These are phyloP conservation scores for Pissodes strobi DNA, from an alignment of 1,140 invertebrate species.

Conservation along the genomic window DNA sequence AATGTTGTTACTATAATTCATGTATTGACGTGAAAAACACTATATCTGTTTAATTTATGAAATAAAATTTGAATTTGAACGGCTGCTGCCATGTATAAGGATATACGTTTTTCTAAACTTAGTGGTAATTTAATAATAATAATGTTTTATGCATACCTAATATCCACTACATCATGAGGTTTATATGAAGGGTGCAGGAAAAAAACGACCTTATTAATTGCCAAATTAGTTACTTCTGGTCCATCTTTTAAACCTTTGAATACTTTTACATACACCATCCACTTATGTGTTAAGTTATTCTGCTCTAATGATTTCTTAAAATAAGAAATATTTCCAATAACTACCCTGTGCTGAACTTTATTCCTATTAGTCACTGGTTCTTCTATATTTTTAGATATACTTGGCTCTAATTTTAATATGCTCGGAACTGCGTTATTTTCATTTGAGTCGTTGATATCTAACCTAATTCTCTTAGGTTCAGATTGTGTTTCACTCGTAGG, in stretches of 20 bases:
- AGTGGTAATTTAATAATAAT: too few species aligned
- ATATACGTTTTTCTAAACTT: too few species aligned
- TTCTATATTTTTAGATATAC: constrained; percentile 9
- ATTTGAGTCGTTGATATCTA: constrained; percentile 23
- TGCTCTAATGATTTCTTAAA: constrained; percentile 74
- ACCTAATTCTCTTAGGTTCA: constrained; percentile 41
- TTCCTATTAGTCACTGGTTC: constrained; percentile 41
- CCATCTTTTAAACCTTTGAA: constrained; percentile 64
- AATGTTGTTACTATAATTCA: too few species aligned
- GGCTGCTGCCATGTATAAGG: too few species aligned
- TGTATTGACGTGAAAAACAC: too few species aligned
- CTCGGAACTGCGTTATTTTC: constrained; percentile 11
- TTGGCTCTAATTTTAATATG: constrained; percentile 7
- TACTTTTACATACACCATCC: constrained; percentile 79
- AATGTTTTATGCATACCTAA: constrained; percentile 61
- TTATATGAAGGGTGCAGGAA: constrained; percentile 84
- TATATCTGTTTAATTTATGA: too few species aligned
- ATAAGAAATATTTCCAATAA: constrained; percentile 86
- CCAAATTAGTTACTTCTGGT: constrained; percentile 66
- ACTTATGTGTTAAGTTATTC: constrained; percentile 82
- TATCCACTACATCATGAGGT: constrained; percentile 84
- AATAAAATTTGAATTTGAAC: too few species aligned
- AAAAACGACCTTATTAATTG: constrained; percentile 73
- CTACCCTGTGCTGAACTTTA: constrained; percentile 55
- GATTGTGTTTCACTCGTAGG: constrained; percentile 1